Base-by-base conservation (phyloP, 2,888 invertebrate species). In the Trichogramma dendrolimi region DNA sequence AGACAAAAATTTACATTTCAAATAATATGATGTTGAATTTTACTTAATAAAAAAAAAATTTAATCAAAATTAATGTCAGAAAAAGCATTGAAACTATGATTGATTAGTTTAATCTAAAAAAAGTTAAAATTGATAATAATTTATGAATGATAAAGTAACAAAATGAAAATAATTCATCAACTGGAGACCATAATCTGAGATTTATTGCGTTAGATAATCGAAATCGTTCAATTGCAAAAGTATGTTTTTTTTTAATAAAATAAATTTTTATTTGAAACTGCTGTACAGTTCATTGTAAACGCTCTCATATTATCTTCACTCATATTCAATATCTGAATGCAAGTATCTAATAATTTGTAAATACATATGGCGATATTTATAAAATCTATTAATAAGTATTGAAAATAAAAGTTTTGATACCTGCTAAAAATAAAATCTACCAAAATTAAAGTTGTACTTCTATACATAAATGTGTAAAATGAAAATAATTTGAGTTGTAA, bases 71-170 rank as follows among this genome's bases (percentile, higher is more conserved):
- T 10, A 10, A 46, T 46, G n/a, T 46, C 2, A 2, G n/a, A 46
- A 8, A 46, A 2, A 2, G n/a, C 46, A 10, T 10, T 46, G n/a
- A 3, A 46, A 46, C n/a, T 8, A 10, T n/a, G n/a, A 3, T 3
- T 10, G 8, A 10, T 46, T 46, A 8, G 10, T 10, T 46, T n/a
- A 8, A 46, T n/a, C n/a, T 46, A 46, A 46, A 46, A 46, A 46
- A 51, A 52, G 41, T 61, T 53, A 50, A 41, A 52, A 47, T 27
- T 44, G 11, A 40, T 46, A 11, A 51, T 14, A 39, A 44, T 55
- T 14, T 46, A 46, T 4, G 14, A 27, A 27, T 14, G 14, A 56
- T n/a, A 38, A 38, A 38, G 27, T 43, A 55, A 55, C 6, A 55
- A 14, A 14, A 10, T 46, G 5, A 55, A 38, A 8, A 55, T 55